Evolutionary conservation across 2,888 invertebrate species (phyloP), one percentile per base, ranked within the genome.

Genomic region (Rhagonycha lutea): DNA sequence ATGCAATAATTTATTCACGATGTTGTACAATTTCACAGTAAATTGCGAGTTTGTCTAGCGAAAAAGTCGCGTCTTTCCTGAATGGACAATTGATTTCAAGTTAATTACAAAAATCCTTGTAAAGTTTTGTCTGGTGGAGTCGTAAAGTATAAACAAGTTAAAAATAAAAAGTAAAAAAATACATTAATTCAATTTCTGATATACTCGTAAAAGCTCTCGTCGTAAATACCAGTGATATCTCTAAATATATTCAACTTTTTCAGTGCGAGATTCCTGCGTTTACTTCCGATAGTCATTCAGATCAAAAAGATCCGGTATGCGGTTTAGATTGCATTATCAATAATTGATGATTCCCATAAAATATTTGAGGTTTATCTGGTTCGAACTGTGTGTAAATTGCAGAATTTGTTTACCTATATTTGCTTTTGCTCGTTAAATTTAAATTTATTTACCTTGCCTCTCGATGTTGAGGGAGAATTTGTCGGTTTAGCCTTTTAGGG

Each of bases 311-410:
- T 69, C 69, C 69, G 69, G 74, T 65, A 65, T 74, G 69, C 63
- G 69, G 74, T 74, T 74, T 74, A 65, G 74, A 69, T 73, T 73
- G 73, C 73, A 73, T 73, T 73, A 73, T 74, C 74, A 74, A 74
- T 74, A 70, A 74, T 74, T 74, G 74, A 74, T 74, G 74, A 65
- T 63, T 70, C 70, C 69, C 23, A 18, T 73, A 62, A 73, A 68
- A 73, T 69, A 69, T 73, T 73, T 67, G 9, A 24, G 63, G 67
- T 28, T 72, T 72, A 72, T 72, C 72, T 67, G 14, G 63, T 29
- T 71, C 26, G 61, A 72, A 68, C 28, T 47, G 72, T 18, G 67
- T 28, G 72, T 26, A 72, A 72, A 63, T 68, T 65, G 8, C 8
- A 24, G 7, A 65, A 23, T 65, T 18, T 65, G 65, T n/a, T 65